Evolutionary conservation across 2,113 vertebrate species (phyloP).

Genomic region (Sinocyclocheilus anshuiensis): DNA sequence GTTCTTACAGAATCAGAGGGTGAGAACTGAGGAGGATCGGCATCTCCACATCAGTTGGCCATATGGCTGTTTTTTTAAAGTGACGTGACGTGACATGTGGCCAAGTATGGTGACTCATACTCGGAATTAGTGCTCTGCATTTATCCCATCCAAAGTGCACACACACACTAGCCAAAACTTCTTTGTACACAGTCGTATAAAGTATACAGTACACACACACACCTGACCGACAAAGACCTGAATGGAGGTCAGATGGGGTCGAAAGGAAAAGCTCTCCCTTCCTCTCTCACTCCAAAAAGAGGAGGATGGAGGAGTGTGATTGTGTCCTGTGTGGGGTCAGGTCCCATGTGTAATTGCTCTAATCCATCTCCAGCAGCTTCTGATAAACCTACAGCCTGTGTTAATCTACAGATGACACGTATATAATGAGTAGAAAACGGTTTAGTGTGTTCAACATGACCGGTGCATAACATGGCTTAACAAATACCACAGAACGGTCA

Average conservation of each 20-base stretch:
- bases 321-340: background rate
- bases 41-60: background rate
- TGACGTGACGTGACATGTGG: too few species aligned
- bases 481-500: conserved; percentile 16
- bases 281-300: too few species aligned
- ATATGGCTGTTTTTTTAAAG: background rate
- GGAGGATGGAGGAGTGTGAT: background rate
- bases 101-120: too few species aligned
- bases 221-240: background rate
- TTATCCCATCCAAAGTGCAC: too few species aligned
- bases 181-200: background rate
- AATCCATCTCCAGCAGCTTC: conserved; percentile 56
- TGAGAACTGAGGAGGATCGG: background rate
- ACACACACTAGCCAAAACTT: background rate
- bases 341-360: conserved; percentile 35
- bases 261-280: background rate
- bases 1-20: background rate
- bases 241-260: conserved; percentile 5
- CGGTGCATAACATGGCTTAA: background rate
- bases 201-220: conserved; percentile 1
- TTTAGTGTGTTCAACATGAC: background rate
- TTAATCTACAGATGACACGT: conserved; percentile 26
- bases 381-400: conserved; percentile 46
- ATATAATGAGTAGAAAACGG: background rate
- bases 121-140: too few species aligned